These are phyloP conservation scores for Nematopogon swammerdamellus DNA, from an alignment of 2,888 invertebrate genomes.

Conservation along the genomic window DNA sequence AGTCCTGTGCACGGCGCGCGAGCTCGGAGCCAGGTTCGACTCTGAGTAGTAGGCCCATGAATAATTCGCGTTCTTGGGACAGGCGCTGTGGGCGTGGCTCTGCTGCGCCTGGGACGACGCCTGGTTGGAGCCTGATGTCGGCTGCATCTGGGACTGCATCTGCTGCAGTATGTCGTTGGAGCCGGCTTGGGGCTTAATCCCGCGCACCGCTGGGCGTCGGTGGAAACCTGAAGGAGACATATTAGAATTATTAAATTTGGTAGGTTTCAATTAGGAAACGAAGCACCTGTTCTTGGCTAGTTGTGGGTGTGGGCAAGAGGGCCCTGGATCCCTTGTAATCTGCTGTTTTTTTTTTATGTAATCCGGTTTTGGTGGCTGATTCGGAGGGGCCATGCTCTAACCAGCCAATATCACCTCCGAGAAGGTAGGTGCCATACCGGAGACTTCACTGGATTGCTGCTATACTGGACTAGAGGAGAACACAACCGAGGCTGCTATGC, in stretches of 20 bases:
- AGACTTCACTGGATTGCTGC: too few species aligned
- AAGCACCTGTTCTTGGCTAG: too few species aligned
- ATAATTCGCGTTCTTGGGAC: conserved; percentile 37
- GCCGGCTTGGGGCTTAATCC: conserved; percentile 84
- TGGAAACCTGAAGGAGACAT: conserved; percentile 58
- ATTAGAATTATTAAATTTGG: too few species aligned
- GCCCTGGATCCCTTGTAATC: too few species aligned
- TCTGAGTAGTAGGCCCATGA: conserved; percentile 68
- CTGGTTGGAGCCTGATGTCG: conserved; percentile 23
- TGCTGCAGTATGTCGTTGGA: conserved; percentile 80
- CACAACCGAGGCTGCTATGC: too few species aligned
- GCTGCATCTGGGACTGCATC: conserved; percentile 67
- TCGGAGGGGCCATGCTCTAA: too few species aligned
- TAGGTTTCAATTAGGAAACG: background rate
- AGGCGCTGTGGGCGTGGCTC: conserved; percentile 26
- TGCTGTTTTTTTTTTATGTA: too few species aligned
- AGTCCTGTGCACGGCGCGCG: conserved; percentile 38
- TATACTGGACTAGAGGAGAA: too few species aligned
- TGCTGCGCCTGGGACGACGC: conserved; percentile 13
- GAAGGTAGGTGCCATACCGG: too few species aligned
- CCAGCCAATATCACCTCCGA: too few species aligned
- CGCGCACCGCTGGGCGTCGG: conserved; percentile 82
- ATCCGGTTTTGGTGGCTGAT: too few species aligned
- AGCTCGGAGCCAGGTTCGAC: conserved; percentile 37
- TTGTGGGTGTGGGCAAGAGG: too few species aligned